Conservation (phyloP, 2,888 invertebrate genomes). For the Priapulus caudatus region DNA sequence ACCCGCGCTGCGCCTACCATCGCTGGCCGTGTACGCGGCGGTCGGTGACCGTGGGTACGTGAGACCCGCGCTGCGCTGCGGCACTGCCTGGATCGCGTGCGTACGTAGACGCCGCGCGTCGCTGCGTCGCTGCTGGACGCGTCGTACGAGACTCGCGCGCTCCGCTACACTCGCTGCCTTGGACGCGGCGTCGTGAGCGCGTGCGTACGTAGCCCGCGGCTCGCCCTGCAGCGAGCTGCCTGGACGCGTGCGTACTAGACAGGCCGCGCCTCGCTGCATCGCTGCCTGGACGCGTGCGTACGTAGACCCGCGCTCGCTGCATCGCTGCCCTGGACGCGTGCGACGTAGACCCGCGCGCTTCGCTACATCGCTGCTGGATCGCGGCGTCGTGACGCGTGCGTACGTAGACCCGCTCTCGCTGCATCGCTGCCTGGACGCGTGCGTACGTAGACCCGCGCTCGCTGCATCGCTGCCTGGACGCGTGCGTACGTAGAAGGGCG, state of each 20-base stretch:
- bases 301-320: slow-evolving; percentile 13
- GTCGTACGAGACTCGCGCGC: no score
- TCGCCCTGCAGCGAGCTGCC: neutral
- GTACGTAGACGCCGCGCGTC: neutral
- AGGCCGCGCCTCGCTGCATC: slow-evolving; percentile 1
- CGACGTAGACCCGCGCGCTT: neutral
- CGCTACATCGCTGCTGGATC: neutral
- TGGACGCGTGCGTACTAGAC: neutral
- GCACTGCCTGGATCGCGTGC: neutral
- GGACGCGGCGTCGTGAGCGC: no score
- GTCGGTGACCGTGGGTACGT: neutral
- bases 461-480: no score
- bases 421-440: slow-evolving; percentile 9
- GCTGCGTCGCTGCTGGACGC: no score
- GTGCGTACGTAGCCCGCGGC: no score
- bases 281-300: slow-evolving; percentile 12
- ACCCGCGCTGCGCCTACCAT: neutral
- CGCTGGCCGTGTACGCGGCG: neutral
- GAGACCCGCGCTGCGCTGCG: neutral
- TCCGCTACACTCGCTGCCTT: no score
- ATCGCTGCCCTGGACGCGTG: slow-evolving; percentile 7
- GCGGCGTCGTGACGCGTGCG: slow-evolving; percentile 9
- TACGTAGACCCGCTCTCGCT: slow-evolving; percentile 14
- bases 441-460: neutral
- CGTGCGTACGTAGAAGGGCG: neutral